Evolutionary conservation across 2,888 invertebrate species (phyloP).

Genomic region (Melolontha melolontha): DNA sequence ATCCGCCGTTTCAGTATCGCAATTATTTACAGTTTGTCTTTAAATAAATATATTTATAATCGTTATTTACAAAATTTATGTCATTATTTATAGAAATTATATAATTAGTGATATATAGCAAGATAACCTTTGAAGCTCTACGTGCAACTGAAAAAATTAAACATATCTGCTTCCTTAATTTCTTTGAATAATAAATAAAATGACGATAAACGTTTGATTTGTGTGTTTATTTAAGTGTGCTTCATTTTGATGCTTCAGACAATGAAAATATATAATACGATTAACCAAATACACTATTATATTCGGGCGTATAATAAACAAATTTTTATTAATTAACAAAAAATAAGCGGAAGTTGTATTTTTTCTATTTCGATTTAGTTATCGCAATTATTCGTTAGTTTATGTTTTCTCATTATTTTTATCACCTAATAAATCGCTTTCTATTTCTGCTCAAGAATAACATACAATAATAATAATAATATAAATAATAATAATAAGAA

Average conservation of each 20-base stretch:
- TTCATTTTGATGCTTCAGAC: not conserved
- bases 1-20: not conserved
- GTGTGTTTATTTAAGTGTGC: conserved; percentile 10
- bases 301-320: too few relatives aligned
- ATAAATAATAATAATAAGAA: too few relatives aligned
- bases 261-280: not conserved
- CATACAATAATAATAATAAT: too few relatives aligned
- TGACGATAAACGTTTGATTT: conserved; percentile 23
- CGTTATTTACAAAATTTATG: conserved; percentile 21
- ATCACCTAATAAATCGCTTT: too few relatives aligned
- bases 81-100: conserved; percentile 34
- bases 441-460: too few relatives aligned
- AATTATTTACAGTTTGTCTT: not conserved
- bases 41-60: conserved; percentile 29
- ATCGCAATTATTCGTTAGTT: too few relatives aligned
- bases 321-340: too few relatives aligned
- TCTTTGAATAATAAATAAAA: conserved; percentile 13
- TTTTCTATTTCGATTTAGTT: too few relatives aligned
- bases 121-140: conserved; percentile 27
- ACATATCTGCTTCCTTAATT: conserved; percentile 10
- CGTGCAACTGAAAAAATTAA: conserved; percentile 6
- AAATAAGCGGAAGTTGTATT: too few relatives aligned
- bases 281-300: too few relatives aligned
- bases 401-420: too few relatives aligned
- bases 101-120: conserved; percentile 11